Evolutionary conservation across 2,113 vertebrate species (phyloP), one percentile per base, ranked within the genome.

Genomic region (Jaculus jaculus): DNA sequence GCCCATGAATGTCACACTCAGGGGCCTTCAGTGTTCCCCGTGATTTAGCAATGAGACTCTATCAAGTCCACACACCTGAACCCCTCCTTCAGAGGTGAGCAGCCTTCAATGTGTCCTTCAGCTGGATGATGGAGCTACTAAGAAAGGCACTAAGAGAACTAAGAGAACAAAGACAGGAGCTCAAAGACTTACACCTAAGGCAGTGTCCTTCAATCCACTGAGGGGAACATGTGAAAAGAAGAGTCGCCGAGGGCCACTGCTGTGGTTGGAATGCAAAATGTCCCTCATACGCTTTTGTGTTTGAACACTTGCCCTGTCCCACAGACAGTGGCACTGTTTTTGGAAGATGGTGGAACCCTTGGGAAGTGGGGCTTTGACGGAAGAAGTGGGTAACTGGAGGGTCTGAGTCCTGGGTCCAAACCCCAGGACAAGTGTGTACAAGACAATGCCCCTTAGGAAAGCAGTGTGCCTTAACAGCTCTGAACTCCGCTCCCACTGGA

Each of bases 21-120:
- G 58, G 5, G 18, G 58, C 42, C 68, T 61, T 84, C 17, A 28
- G 0, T 15, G 2, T 17, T 58, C n/a, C 7, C 72, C 1, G 8
- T 2, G 68, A 90, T 47, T 0, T 15, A 24, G 32, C 11, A 47
- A 24, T 13, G 58, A 61, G 18, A 79, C n/a, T 37, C n/a, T 58
- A 34, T 60, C 68, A 81, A 63, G 69, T 32, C 10, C 18, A 39
- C 65, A 34, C 28, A 54, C 42, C 30, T 0, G 3, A 6, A 10
- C 34, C 23, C 74, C 18, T 28, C 32, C 34, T 66, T 37, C 65
- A 72, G 39, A 86, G 26, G 68, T 61, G 8, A 37, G 39, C 47
- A 26, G 23, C 75, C 20, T 1, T n/a, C 75, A 68, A 7, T 5
- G 20, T 39, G 58, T 32, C n/a, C 5, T 39, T 66, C 58, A 13